Evolutionary conservation across 2,888 invertebrate genomes (phyloP), one percentile per base, ranked within the genome.

Genomic region (Acrobasis suavella): DNA sequence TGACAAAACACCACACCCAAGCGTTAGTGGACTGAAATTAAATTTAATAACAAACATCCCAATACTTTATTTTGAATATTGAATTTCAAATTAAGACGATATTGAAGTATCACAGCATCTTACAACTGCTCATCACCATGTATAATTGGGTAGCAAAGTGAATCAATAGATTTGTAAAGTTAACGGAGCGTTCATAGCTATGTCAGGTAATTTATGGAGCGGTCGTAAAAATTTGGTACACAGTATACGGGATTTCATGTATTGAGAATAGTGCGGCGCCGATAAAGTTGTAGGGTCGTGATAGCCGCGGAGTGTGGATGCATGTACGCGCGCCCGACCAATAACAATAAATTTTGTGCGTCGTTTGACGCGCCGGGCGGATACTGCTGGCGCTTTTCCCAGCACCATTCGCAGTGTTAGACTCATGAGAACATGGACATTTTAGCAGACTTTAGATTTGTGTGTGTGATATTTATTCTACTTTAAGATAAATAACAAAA

Each of bases 251-350:
- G 78, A 75, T 82, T 78, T 72, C 75, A 74, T 77, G 80, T 80
- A 80, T 77, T 76, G 77, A 75, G 81, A 82, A 81, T 84, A 82
- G 81, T 79, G 79, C 73, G 73, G 75, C 75, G 72, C 69, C 78
- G 91, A 92, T 92, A 91, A 92, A 89, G 89, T 89, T 87, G 91
- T 90, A 81, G 66, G 65, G 81, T 85, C 87, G 86, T 89, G 91
- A 91, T 92, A 91, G 86, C 82, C 85, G 88, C 87, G 88, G 83
- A 92, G 92, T 91, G 91, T 82, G 89, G 91, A 92, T 92, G 91
- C 91, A 78, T 92, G 91, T 92, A 86, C 87, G 89, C 85, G 86
- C 81, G 84, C 82, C 83, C 82, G 74, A 70, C 87, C 91, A 90
- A 92, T 93, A 93, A 92, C 92, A 89, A 92, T 93, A 93, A 93